Conservation (phyloP, 2,888 invertebrate species). For the Mimachlamys varia region DNA sequence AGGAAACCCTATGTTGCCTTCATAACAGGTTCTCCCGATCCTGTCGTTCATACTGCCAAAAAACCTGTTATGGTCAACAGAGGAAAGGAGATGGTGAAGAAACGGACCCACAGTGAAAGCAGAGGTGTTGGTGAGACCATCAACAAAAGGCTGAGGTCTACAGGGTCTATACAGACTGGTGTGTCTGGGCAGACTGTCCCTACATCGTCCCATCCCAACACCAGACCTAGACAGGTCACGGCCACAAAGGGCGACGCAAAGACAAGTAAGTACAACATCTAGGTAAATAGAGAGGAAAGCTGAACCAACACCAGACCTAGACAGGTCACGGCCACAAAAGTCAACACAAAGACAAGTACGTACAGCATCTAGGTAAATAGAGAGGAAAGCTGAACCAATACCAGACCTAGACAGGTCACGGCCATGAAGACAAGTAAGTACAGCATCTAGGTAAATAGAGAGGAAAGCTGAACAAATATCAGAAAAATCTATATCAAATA, state of each 20-base stretch:
- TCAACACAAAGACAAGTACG: background rate
- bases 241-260: background rate
- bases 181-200: background rate
- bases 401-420: too few relatives aligned
- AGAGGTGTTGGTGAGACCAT: background rate
- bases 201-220: background rate
- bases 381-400: background rate
- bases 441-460: background rate
- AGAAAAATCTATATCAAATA: too few relatives aligned
- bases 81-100: background rate
- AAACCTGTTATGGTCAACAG: background rate
- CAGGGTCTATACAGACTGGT: background rate
- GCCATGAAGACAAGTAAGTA: background rate
- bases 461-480: too few relatives aligned
- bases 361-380: background rate
- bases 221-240: background rate
- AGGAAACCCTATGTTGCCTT: slow-evolving; percentile 18
- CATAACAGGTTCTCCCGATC: background rate
- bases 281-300: background rate
- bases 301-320: too few relatives aligned
- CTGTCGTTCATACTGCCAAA: background rate
- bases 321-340: too few relatives aligned
- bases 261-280: background rate
- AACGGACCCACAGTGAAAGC: background rate
- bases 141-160: background rate